Percentiles rank a stretch among this genome's conserved stretches.
Evolutionary conservation across 2,113 vertebrate genomes (phyloP).

Genomic region (Bos indicus): DNA sequence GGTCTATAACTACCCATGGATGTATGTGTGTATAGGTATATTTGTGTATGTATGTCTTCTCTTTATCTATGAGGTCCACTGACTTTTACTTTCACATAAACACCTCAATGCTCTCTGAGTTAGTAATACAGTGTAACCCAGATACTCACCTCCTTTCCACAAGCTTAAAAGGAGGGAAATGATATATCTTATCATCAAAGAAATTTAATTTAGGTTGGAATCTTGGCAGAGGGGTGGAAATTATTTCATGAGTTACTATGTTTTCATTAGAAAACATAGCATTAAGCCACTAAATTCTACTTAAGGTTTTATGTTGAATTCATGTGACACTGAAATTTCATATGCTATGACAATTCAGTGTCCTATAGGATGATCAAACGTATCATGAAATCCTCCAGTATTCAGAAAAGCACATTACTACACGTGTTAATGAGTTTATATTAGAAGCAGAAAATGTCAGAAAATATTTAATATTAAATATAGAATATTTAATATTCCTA

Average conservation of each 20-base stretch:
- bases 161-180: not conserved
- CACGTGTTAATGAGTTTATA: not conserved
- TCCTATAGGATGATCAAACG: not conserved
- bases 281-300: not conserved
- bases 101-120: not conserved
- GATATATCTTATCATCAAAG: not conserved
- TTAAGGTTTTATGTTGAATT: constrained; percentile 29
- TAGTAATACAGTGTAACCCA: not conserved
- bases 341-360: not conserved
- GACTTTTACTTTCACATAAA: not conserved
- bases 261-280: not conserved
- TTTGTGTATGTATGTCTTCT: not conserved
- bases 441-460: not conserved
- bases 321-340: constrained; percentile 1
- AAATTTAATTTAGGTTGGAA: not conserved
- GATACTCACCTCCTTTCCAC: not conserved
- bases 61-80: not conserved
- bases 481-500: not conserved
- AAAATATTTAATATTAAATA: not conserved
- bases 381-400: constrained; percentile 2
- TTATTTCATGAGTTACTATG: not conserved
- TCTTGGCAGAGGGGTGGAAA: not conserved
- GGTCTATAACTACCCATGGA: not conserved
- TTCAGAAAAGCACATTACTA: not conserved
- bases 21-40: not conserved